Conservation (phyloP, 2,888 invertebrate species). For the Myopa testacea region DNA sequence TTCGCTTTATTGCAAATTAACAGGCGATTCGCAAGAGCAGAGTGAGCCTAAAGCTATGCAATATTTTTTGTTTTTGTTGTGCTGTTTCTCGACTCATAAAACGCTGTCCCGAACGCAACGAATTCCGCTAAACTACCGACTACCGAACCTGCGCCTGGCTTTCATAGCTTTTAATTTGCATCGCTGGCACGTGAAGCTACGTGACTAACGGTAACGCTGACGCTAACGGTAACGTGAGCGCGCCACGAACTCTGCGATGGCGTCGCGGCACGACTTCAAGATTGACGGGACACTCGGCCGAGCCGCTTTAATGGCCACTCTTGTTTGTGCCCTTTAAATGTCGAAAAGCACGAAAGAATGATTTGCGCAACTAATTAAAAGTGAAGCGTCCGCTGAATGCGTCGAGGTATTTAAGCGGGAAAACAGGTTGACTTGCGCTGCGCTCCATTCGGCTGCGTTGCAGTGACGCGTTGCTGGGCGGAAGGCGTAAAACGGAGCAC, state of each 20-base stretch:
- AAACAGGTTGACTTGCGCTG: neutral
- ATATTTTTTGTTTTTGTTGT: constrained; percentile 18
- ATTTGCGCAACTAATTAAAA: constrained; percentile 54
- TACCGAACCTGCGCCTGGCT: neutral
- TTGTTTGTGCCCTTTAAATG: constrained; percentile 29
- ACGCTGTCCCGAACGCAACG: neutral
- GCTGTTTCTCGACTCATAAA: constrained; percentile 22
- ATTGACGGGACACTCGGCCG: constrained; percentile 21
- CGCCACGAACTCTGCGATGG: neutral
- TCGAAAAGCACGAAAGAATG: constrained; percentile 43
- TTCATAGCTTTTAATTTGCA: constrained; percentile 28
- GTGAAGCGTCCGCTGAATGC: constrained; percentile 45
- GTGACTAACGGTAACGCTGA: neutral
- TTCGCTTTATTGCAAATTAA: constrained; percentile 42
- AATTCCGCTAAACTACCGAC: neutral
- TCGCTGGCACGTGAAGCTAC: constrained; percentile 31
- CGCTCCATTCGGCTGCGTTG: neutral
- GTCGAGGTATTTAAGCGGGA: constrained; percentile 25
- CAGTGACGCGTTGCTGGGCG: neutral
- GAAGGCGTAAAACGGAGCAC: neutral
- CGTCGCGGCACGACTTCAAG: neutral
- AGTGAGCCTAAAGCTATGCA: constrained; percentile 45
- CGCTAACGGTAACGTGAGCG: neutral
- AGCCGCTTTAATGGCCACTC: constrained; percentile 11
- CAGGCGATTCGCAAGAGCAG: constrained; percentile 30